phyloP scores from a whole-genome alignment of 2,113 vertebrate genomes.

The Entelurus aequoreus region DNA sequence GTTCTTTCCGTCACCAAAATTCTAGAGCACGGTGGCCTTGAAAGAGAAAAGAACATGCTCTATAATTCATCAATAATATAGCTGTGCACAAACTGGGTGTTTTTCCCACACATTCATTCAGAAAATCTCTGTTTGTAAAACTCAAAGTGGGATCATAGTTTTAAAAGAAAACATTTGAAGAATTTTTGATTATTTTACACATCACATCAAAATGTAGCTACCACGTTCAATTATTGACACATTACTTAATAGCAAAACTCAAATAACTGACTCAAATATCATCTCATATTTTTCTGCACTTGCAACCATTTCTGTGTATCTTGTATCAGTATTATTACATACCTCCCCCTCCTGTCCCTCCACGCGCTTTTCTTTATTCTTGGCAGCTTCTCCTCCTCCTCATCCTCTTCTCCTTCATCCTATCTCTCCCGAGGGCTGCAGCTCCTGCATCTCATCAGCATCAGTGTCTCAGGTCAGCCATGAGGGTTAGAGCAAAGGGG shows the following conservation, averaged over 20 bases:
- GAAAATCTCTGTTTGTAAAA: too few species aligned
- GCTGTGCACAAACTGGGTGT: too few species aligned
- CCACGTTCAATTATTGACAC: too few species aligned
- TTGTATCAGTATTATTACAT: conserved; percentile 39
- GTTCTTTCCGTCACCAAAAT: conserved; percentile 1
- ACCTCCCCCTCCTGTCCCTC: conserved; percentile 13
- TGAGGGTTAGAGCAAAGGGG: conserved; percentile 20
- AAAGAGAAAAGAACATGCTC: not conserved
- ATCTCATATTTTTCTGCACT: not conserved
- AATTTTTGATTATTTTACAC: too few species aligned
- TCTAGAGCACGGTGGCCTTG: not conserved
- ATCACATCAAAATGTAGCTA: too few species aligned
- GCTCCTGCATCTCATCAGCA: conserved; percentile 57
- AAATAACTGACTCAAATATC: not conserved
- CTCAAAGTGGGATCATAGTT: too few species aligned
- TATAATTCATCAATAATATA: not conserved
- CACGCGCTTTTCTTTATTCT: conserved; percentile 22
- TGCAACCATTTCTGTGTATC: not conserved
- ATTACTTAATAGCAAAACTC: too few species aligned
- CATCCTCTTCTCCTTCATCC: conserved; percentile 30
- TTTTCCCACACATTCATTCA: too few species aligned
- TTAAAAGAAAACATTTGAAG: too few species aligned
- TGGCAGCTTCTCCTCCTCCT: conserved; percentile 15
- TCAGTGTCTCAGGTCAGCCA: conserved; percentile 53
- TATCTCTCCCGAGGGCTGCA: conserved; percentile 48